Evolutionary conservation across 1,140 invertebrate genomes (phyloP).

Genomic region (Papilio dardanus): DNA sequence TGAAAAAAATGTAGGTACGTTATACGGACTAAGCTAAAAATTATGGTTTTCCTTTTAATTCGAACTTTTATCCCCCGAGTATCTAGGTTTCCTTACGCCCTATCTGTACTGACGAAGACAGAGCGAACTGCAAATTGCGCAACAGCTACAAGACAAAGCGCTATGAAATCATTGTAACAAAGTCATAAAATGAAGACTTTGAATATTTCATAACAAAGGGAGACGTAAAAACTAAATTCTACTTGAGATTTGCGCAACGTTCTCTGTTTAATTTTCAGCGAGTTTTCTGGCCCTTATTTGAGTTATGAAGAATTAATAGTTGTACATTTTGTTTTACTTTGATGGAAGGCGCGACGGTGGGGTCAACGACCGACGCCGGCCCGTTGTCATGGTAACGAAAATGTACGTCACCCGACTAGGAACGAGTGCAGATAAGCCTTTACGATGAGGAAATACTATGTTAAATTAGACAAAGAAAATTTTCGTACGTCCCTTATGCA

Average conservation of each 20-base stretch:
- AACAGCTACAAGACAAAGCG: background rate
- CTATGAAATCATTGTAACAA: background rate
- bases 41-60: background rate
- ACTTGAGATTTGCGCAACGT: slow-evolving; percentile 24
- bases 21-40: background rate
- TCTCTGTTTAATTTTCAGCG: slow-evolving; percentile 30
- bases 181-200: background rate
- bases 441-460: background rate
- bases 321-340: slow-evolving; percentile 73
- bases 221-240: background rate
- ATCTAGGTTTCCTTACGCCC: too few species aligned
- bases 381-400: slow-evolving; percentile 66
- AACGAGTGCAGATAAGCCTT: slow-evolving; percentile 43
- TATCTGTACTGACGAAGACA: background rate
- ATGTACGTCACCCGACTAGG: slow-evolving; percentile 58
- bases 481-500: background rate
- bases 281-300: slow-evolving; percentile 58
- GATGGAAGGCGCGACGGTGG: slow-evolving; percentile 67
- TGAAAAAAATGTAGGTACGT: background rate
- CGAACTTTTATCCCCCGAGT: too few species aligned
- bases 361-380: slow-evolving; percentile 73
- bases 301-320: slow-evolving; percentile 69
- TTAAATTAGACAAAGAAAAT: slow-evolving; percentile 25
- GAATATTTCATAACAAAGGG: background rate
- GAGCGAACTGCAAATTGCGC: background rate